Evolutionary conservation across 2,113 vertebrate species (phyloP), one percentile per base, ranked within the genome.

Genomic region (Pseudolaguvia tuberculata): DNA sequence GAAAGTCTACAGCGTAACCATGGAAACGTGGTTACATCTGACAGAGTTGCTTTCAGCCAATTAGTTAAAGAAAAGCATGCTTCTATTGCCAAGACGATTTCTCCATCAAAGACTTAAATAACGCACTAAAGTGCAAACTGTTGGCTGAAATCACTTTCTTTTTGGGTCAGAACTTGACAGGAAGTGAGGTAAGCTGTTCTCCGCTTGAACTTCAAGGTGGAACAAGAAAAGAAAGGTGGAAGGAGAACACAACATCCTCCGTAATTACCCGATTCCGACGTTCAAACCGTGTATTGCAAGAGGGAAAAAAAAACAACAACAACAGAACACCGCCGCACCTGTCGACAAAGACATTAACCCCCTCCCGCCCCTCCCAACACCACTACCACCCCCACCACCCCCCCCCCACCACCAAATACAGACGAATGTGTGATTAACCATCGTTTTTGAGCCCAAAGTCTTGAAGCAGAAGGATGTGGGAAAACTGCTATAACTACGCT

Each of bases 1-100:
- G 79, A 80, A 80, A 80, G 75, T 70, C 73, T 65, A 52, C 66
- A 70, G 66, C 50, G 82, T 83, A 82, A 73, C 84, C 76, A 83
- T 82, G 77, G 82, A 75, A 83, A 85, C 80, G 20, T 76, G 45
- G 29, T 56, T 51, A 55, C 75, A 79, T 82, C 74, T 78, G 78
- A 85, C 71, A 80, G 61, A 75, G 68, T 82, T 53, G 66, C 63
- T 85, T 82, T 82, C 71, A 70, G 68, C 71, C 80, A 82, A 85
- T 81, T 79, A 82, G 73, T 31, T 31, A 63, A 65, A 77, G 70
- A 80, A 81, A 68, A 73, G 66, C 62, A 63, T 31, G 52, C 59
- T 75, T 74, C 72, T 79, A 80, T 70, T 73, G 65, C 68, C 21
- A 70, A 75, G 78, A 80, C 53, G 76, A 77, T 81, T 77, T 68